Base-by-base conservation (phyloP, 2,113 vertebrate species). In the Hassar affinis region DNA sequence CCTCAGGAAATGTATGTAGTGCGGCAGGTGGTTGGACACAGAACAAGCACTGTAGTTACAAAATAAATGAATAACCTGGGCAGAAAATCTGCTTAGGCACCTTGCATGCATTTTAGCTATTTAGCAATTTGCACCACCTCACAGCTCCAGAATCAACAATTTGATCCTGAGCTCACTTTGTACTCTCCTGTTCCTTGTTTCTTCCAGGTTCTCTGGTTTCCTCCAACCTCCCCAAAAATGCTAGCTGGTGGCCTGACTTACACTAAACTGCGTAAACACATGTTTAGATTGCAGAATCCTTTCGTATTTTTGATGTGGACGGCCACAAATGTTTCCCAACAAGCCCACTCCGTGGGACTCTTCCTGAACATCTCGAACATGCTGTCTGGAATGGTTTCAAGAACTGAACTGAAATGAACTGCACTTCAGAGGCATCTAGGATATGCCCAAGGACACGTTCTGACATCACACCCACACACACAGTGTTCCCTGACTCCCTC, bases 351-450 rank as follows among this genome's bases (percentile, higher is more conserved):
- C 57, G 81, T 79, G 54, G 56, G 51, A 74, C 59, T 61, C 76
- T 61, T 10, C 10, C 7, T 66, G 33, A 62, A 52, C 42, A 14
- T 59, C 64, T 18, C 72, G 45, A 62, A 61, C 66, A 79, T n/a
- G 42, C 76, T 66, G 18, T 61, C 61, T 62, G 79, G 82, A 87
- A 84, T 64, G 61, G 61, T 78, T 84, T 84, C 20, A 54, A n/a
- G 68, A 77, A 84, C 30, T 49, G 15, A 51, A 49, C 61, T n/a
- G 25, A 52, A 22, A 25, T 49, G 20, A 72, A 45, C n/a, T 35
- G 66, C 51, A 61, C 64, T 42, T 42, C 38, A 42, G 47, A 4
- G 38, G 22, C 30, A 68, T 59, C 14, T 54, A n/a, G 45, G 72
- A 82, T 22, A 64, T 69, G 38, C 62, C 3, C 6, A 82, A 51